Evolutionary conservation across 2,113 vertebrate species (phyloP).

Genomic region (Sinocyclocheilus maitianheensis): DNA sequence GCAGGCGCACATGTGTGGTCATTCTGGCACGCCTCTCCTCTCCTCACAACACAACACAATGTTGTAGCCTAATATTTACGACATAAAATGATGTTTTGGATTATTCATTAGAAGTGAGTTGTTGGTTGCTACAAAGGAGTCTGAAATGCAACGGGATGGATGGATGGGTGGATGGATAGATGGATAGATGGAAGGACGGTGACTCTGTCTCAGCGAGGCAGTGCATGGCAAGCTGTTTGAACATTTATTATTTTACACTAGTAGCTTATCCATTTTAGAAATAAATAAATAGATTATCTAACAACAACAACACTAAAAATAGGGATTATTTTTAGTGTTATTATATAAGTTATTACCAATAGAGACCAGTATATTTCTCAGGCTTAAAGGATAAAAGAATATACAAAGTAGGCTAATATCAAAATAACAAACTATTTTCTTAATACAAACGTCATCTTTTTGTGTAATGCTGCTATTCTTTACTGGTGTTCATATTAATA

Average conservation of each 20-base stretch:
- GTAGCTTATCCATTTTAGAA: not conserved
- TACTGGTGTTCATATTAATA: not conserved
- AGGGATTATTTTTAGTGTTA: not conserved
- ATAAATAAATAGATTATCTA: not conserved
- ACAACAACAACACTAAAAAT: not conserved
- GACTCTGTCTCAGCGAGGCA: constrained; percentile 69
- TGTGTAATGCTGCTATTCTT: not conserved
- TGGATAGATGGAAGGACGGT: constrained; percentile 66
- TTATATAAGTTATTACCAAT: not conserved
- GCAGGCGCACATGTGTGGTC: constrained; percentile 19
- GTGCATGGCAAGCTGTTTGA: constrained; percentile 18
- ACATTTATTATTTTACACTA: not conserved
- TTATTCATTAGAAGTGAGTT: constrained; percentile 1
- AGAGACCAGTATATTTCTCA: not conserved
- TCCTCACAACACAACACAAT: not conserved
- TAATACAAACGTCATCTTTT: not conserved
- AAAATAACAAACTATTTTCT: not conserved
- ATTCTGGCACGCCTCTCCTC: constrained; percentile 28
- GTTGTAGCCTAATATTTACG: not conserved
- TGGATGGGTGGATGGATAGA: constrained; percentile 64
- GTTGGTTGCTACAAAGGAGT: constrained; percentile 19
- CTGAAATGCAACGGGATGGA: constrained; percentile 31
- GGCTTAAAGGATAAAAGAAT: not conserved
- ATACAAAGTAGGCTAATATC: not conserved
- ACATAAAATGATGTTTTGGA: not conserved